Percentiles rank a stretch among this genome's conserved stretches.
These are phyloP conservation scores for Mionectes olivaceus DNA, from an alignment of 2,797 vertebrate genomes.

Conservation along the genomic window DNA sequence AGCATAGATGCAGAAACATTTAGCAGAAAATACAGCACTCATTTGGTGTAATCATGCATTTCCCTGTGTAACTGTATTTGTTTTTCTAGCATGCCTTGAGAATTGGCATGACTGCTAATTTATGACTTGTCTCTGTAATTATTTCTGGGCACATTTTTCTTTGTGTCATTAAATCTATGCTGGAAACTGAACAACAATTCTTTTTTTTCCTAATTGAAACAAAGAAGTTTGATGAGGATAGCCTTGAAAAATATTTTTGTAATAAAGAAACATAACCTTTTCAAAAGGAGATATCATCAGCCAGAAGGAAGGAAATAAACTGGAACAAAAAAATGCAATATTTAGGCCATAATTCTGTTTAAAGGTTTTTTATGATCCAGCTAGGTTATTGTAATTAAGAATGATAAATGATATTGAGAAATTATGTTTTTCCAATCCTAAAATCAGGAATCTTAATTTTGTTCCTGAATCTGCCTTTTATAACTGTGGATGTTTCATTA, in stretches of 20 bases:
- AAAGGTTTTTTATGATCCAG: not conserved
- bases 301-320: not conserved
- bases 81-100: not conserved
- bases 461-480: not conserved
- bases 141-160: conserved; percentile 39
- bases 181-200: not conserved
- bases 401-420: not conserved
- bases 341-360: not conserved
- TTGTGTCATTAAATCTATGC: conserved; percentile 30
- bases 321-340: not conserved
- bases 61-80: not conserved
- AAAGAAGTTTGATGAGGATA: not conserved
- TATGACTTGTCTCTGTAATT: conserved; percentile 12
- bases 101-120: conserved; percentile 8
- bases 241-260: conserved; percentile 20
- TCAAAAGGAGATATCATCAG: not conserved
- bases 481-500: not conserved
- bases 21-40: conserved; percentile 4
- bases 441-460: not conserved
- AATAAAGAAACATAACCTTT: not conserved
- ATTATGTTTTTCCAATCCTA: not conserved
- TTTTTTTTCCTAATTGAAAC: not conserved
- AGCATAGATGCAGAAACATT: not conserved
- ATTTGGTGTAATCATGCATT: not conserved
- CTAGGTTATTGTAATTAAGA: not conserved